Percentiles rank a stretch among this genome's conserved stretches.
Evolutionary conservation across 2,888 invertebrate genomes (phyloP).

Genomic region (Agonopterix subpropinquella): DNA sequence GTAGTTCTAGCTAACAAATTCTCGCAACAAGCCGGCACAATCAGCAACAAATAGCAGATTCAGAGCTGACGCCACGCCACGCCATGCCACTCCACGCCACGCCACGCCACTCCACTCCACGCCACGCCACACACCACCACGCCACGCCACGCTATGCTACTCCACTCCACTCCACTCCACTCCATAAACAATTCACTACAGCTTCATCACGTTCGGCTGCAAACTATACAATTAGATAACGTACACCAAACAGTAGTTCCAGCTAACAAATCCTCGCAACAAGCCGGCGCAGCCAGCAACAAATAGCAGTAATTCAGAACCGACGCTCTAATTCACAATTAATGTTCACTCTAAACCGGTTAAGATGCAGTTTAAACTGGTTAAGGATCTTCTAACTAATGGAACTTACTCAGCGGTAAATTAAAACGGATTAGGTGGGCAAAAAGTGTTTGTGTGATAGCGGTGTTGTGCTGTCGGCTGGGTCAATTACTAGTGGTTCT

Average conservation of each 20-base stretch:
- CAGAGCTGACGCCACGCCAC: no score
- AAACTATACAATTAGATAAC: no score
- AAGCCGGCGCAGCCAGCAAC: slow-evolving; percentile 22
- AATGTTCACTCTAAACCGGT: slow-evolving; percentile 34
- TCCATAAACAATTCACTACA: no score
- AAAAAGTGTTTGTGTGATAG: slow-evolving; percentile 9
- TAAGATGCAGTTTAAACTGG: slow-evolving; percentile 28
- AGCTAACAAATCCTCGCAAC: slow-evolving; percentile 20
- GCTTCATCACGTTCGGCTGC: not conserved
- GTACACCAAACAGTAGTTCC: no score
- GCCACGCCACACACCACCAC: no score
- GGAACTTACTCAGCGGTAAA: slow-evolving; percentile 22
- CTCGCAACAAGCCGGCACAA: slow-evolving; percentile 19
- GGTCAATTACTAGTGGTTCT: no score
- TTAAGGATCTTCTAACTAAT: slow-evolving; percentile 36
- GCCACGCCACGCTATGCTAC: no score
- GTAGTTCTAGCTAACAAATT: slow-evolving; percentile 16
- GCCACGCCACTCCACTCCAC: no score
- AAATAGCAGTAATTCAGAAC: slow-evolving; percentile 39
- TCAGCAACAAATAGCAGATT: no score
- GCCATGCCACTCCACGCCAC: no score
- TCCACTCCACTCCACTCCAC: no score
- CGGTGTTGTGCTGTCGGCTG: no score
- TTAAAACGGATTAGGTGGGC: slow-evolving; percentile 19
- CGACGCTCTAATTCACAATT: slow-evolving; percentile 49